phyloP scores from a whole-genome alignment of 92 coral and sea anemone species.

The Parazoanthus darwini region DNA sequence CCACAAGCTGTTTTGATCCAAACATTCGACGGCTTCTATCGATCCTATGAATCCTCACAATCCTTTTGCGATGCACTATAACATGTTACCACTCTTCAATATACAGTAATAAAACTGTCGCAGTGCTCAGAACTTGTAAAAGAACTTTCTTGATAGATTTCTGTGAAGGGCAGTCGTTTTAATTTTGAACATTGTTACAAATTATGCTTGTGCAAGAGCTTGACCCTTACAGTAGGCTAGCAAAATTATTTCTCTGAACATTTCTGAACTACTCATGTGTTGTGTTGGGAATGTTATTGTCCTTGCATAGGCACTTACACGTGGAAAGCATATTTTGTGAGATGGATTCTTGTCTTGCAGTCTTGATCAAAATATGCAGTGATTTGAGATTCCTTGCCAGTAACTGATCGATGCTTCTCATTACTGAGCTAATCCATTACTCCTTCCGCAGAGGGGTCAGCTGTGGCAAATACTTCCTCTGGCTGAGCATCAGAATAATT shows the following conservation, averaged over 20 bases:
- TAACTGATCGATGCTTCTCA: constrained; percentile 22
- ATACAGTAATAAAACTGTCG: constrained; percentile 7
- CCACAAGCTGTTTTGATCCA: constrained; percentile 13
- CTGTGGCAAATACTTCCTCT: constrained; percentile 34
- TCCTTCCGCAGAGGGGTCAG: constrained; percentile 22
- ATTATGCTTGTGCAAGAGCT: constrained; percentile 38
- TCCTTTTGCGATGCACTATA: constrained; percentile 6
- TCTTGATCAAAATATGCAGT: constrained; percentile 32
- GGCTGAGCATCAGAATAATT: constrained; percentile 39
- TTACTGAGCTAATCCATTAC: constrained; percentile 37
- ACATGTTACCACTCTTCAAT: constrained; percentile 6
- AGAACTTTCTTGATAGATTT: constrained; percentile 9
- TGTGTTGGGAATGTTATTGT: constrained; percentile 40
- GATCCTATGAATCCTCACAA: not conserved
- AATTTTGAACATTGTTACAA: not conserved
- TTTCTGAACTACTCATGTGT: constrained; percentile 40
- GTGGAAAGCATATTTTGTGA: constrained; percentile 46
- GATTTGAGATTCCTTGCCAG: constrained; percentile 22
- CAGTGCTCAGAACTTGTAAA: constrained; percentile 10
- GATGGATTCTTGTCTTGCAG: constrained; percentile 25
- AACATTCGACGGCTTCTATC: not conserved
- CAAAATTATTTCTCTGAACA: constrained; percentile 39
- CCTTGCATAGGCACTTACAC: constrained; percentile 48
- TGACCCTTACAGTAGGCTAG: constrained; percentile 54
- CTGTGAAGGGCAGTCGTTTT: constrained; percentile 5